Evolutionary conservation across 2,797 vertebrate species (phyloP).

Genomic region (Mus spretus): DNA sequence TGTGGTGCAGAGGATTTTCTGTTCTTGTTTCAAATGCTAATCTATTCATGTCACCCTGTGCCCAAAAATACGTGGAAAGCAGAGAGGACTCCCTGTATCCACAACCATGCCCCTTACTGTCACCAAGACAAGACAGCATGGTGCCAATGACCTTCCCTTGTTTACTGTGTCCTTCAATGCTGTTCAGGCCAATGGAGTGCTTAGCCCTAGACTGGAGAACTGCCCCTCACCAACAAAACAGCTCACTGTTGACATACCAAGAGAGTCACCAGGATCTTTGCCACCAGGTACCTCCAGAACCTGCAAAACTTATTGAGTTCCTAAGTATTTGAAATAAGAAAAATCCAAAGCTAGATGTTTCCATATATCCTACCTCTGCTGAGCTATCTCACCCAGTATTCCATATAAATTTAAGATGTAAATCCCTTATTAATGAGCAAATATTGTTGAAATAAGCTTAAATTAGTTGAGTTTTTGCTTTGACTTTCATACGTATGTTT

Average conservation of each 20-base stretch:
- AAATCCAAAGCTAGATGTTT: not conserved
- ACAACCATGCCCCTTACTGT: not conserved
- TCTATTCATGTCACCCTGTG: conserved; percentile 44
- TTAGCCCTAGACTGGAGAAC: not conserved
- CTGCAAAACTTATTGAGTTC: conserved; percentile 12
- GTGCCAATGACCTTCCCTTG: not conserved
- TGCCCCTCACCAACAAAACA: not conserved
- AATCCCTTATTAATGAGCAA: not conserved
- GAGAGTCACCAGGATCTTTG: not conserved
- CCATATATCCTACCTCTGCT: not conserved
- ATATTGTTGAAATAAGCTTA: conserved; percentile 1
- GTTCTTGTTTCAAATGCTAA: conserved; percentile 42
- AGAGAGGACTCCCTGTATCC: not conserved
- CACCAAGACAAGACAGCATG: not conserved
- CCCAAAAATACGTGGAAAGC: conserved; percentile 5
- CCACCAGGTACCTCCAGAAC: conserved; percentile 25
- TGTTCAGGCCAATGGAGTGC: not conserved
- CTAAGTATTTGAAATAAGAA: not conserved
- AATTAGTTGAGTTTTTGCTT: not conserved
- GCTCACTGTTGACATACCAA: not conserved
- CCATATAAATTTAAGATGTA: conserved; percentile 21
- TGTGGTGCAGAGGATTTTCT: not conserved
- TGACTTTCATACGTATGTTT: not conserved
- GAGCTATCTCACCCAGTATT: not conserved
- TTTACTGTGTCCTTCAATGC: not conserved